Conservation (phyloP, 2,888 invertebrate genomes). For the Agrochola litura region DNA sequence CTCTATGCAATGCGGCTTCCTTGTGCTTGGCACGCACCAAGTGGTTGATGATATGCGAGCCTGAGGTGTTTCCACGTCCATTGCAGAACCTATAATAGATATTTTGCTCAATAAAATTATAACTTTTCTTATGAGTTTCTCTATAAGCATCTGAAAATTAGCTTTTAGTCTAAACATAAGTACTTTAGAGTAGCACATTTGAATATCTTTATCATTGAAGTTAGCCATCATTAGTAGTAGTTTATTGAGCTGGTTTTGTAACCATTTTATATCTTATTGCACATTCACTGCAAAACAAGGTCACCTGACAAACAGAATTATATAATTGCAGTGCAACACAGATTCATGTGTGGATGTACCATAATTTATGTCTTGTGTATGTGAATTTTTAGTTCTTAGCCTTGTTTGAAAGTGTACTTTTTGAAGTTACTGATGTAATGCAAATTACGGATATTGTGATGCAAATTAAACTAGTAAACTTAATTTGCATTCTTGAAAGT, state of each 20-base stretch:
- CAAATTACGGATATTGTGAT: constrained; percentile 36
- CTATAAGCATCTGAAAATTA: neutral
- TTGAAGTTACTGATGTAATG: constrained; percentile 5
- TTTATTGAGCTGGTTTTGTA: constrained; percentile 15
- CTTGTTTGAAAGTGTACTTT: neutral
- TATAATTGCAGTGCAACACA: constrained; percentile 29
- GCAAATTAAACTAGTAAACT: constrained; percentile 32
- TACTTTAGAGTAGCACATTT: neutral
- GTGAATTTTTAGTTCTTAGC: neutral
- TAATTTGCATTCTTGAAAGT: constrained; percentile 29
- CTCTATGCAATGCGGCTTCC: constrained; percentile 99
- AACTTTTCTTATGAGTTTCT: no score
- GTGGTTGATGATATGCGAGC: constrained; percentile 99
- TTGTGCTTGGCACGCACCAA: constrained; percentile 99
- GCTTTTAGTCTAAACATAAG: no score
- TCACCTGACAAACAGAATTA: constrained; percentile 42
- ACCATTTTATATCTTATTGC: constrained; percentile 17
- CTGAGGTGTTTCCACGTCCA: constrained; percentile 99
- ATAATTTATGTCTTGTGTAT: neutral
- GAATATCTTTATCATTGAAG: constrained; percentile 12
- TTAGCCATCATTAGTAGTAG: neutral
- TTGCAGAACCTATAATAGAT: constrained; percentile 95
- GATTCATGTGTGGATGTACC: constrained; percentile 2
- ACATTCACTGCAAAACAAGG: constrained; percentile 40
- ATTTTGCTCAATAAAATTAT: neutral